Evolutionary conservation across 2,888 invertebrate species (phyloP).

Genomic region (Sicus ferrugineus): DNA sequence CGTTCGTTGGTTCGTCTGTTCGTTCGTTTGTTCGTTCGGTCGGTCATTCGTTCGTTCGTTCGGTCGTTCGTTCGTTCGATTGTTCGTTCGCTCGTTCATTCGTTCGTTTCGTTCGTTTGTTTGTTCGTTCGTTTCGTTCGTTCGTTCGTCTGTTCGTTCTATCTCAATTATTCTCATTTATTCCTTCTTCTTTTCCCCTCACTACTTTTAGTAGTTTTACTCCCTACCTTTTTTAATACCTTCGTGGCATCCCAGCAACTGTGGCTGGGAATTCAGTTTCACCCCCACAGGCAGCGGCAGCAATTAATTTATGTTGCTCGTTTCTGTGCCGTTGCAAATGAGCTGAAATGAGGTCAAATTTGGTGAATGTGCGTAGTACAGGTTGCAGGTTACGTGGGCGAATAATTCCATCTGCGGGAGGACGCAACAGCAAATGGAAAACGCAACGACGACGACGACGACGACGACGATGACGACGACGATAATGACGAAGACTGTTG

Average conservation of each 20-base stretch:
- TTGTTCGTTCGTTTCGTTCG: background rate
- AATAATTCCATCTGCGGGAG: background rate
- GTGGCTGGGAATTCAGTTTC: background rate
- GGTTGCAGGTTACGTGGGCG: background rate
- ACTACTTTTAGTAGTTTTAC: too few relatives aligned
- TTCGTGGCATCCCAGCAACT: background rate
- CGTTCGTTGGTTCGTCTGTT: too few relatives aligned
- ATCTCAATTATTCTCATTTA: background rate
- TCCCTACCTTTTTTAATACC: background rate
- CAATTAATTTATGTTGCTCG: constrained; percentile 23
- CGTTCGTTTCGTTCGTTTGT: background rate
- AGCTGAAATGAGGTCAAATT: constrained; percentile 24
- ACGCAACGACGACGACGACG: background rate
- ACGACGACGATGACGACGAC: background rate
- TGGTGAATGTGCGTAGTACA: constrained; percentile 5
- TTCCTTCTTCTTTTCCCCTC: background rate
- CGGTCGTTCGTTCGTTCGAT: too few relatives aligned
- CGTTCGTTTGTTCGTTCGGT: too few relatives aligned
- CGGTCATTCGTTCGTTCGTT: too few relatives aligned
- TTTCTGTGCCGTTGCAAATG: constrained; percentile 9
- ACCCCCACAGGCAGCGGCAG: background rate
- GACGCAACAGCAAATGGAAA: background rate
- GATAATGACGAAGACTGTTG: background rate
- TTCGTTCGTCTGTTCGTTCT: background rate
- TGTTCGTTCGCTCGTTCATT: too few relatives aligned